Percentiles rank a stretch among this genome's conserved stretches.
Conservation (phyloP, 2,888 invertebrate species). For the Hedychridium roseum region DNA sequence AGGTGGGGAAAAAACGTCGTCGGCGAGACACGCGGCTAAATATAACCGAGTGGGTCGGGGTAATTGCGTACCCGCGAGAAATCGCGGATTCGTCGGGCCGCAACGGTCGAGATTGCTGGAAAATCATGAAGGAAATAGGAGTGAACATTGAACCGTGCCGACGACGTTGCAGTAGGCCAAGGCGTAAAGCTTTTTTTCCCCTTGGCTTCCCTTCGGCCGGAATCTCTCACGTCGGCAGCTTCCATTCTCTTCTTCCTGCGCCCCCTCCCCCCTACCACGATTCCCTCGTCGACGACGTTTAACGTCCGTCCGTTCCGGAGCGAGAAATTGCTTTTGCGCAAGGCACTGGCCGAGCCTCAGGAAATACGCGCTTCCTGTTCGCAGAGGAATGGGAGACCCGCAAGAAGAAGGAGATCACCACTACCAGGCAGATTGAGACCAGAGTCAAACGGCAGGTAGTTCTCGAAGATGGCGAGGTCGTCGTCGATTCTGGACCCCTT, state of each 20-base stretch:
- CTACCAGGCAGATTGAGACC: constrained; percentile 90
- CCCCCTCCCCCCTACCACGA: not conserved
- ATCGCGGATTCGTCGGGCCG: constrained; percentile 6
- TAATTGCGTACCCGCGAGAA: constrained; percentile 12
- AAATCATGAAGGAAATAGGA: too few species aligned
- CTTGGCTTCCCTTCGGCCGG: constrained; percentile 4
- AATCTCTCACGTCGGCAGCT: constrained; percentile 1
- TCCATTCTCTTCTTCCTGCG: not conserved
- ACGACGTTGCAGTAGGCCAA: constrained; percentile 3
- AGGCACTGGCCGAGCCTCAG: constrained; percentile 10
- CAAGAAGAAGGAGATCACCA: constrained; percentile 88
- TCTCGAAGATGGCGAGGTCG: constrained; percentile 89
- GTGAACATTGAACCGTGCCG: not conserved
- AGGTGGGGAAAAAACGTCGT: not conserved
- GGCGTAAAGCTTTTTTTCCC: constrained; percentile 6
- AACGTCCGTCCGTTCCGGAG: constrained; percentile 13
- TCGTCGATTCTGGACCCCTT: constrained; percentile 88
- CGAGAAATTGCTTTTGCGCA: constrained; percentile 27
- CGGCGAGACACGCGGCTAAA: not conserved
- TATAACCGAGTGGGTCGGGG: not conserved
- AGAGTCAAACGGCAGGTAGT: constrained; percentile 88
- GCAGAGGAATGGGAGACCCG: constrained; percentile 93
- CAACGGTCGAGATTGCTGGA: not conserved
- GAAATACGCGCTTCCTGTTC: constrained; percentile 48
- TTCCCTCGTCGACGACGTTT: not conserved